Base-by-base conservation (phyloP, 1,140 invertebrate species). In the Calliphora vicina region DNA sequence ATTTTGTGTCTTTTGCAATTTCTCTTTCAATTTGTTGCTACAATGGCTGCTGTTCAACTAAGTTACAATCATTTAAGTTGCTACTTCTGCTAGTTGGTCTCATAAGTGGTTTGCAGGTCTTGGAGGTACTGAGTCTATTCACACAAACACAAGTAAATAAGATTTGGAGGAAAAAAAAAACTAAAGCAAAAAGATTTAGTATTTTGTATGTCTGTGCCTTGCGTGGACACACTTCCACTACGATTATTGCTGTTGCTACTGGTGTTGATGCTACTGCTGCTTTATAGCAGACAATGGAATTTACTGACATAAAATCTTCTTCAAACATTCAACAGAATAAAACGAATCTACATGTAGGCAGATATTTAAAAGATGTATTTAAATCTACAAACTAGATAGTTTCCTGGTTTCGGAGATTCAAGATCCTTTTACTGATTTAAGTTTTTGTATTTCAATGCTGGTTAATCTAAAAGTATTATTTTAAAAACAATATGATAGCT, bases 1-100 rank as follows among this genome's bases (percentile, higher is more conserved):
- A 78, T 45, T 43, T 45, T 43, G 74, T 78, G 74, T 78, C 74
- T 78, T 78, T 78, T 78, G 74, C 74, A 78, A 78, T 78, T 78
- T 78, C 35, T 74, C 74, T 45, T 78, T 78, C 74, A 78, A 78
- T 78, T 78, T 78, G 74, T 43, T 43, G 74, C 74, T 78, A 43
- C 29, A 78, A 78, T 78, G 42, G 35, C 25, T 45, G 20, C 35
- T 78, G 26, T 42, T 76, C 35, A 76, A 29, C 29, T 42, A n/a
- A 29, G n/a, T 67, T 23, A 23, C 61, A 9, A 67, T 67, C 61
- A 67, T 67, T 67, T 67, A 67, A 67, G 61, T 67, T 67, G 61
- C 61, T 67, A 23, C 61, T 20, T 67, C 20, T 67, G 57, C 23
- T 25, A 10, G 57, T 23, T 67, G 57, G 20, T 17, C 13, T 2